A percentile compares a stretch with the other conserved stretches of the same genome.
Evolutionary conservation across 2,888 invertebrate genomes (phyloP).

Genomic region (Carpatolechia fugitivella): DNA sequence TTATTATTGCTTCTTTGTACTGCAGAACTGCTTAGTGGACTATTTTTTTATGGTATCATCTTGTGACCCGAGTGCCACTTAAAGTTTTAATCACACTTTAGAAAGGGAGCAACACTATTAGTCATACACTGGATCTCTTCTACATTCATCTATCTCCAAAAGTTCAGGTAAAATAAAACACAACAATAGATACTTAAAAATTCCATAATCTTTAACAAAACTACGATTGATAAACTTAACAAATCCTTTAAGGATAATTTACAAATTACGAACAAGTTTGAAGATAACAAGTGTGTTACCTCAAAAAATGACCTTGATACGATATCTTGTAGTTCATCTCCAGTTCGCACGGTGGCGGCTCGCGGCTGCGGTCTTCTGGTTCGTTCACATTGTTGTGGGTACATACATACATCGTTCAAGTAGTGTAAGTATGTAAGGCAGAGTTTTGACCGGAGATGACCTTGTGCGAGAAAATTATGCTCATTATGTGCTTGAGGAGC

Average conservation of each 20-base stretch:
- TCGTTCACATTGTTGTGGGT: constrained; percentile 33
- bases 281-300: neutral
- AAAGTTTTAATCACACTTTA: no score
- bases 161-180: no score
- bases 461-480: constrained; percentile 11
- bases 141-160: no score
- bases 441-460: constrained; percentile 30
- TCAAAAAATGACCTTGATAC: constrained; percentile 8
- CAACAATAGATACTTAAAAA: neutral
- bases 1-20: no score
- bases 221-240: neutral
- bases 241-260: neutral
- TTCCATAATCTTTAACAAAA: neutral
- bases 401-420: constrained; percentile 12
- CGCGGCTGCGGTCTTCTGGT: constrained; percentile 18
- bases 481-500: neutral
- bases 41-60: no score
- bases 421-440: neutral
- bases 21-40: no score
- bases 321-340: constrained; percentile 14
- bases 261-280: neutral
- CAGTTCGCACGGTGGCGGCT: constrained; percentile 27
- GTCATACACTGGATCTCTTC: no score
- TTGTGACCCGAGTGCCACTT: no score
- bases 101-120: no score